A percentile compares a stretch with the other conserved stretches of the same genome.
phyloP scores from a whole-genome alignment of 2,797 vertebrate species.

The Tragopan temminckii region DNA sequence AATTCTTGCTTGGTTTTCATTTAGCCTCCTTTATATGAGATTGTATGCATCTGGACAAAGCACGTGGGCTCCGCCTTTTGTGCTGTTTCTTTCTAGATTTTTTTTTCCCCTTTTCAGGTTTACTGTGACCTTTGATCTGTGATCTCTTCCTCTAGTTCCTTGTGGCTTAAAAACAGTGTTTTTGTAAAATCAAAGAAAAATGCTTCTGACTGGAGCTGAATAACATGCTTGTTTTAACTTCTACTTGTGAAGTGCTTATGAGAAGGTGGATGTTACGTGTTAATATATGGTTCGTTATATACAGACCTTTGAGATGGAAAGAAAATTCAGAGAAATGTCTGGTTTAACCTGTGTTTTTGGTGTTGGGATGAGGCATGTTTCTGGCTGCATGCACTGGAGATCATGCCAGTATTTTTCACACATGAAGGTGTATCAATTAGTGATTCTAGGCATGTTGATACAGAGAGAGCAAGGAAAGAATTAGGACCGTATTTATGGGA shows the following conservation, averaged over 20 bases:
- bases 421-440: not conserved
- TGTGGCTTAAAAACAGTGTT: not conserved
- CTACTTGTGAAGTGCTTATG: not conserved
- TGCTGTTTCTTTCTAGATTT: not conserved
- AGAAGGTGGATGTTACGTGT: rapidly evolving
- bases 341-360: not conserved
- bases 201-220: not conserved
- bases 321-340: not conserved
- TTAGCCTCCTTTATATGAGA: not conserved
- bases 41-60: not conserved
- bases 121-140: too few relatives aligned
- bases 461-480: not conserved
- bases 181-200: not conserved
- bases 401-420: not conserved
- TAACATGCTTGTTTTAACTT: not conserved
- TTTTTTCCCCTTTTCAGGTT: not conserved
- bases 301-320: not conserved
- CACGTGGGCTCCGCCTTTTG: not conserved
- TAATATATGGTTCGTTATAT: not conserved
- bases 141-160: not conserved
- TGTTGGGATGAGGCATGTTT: not conserved
- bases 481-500: not conserved
- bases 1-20: not conserved
- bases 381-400: not conserved
- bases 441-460: not conserved